A percentile compares a stretch with the other conserved stretches of the same genome.
These are phyloP conservation scores for Emys orbicularis DNA, from an alignment of 2,797 vertebrate species.

Conservation along the genomic window DNA sequence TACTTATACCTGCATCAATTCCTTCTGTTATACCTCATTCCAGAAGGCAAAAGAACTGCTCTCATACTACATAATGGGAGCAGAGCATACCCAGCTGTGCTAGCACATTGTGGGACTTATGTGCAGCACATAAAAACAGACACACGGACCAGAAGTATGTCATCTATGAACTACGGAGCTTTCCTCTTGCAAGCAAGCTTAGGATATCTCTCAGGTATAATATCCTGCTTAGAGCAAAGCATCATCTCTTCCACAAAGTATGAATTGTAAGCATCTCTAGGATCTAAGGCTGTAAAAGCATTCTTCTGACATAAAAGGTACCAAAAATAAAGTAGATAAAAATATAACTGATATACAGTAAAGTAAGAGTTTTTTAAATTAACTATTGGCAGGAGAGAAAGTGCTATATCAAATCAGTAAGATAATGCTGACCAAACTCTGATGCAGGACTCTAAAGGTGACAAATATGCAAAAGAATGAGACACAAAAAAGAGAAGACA, in stretches of 20 bases:
- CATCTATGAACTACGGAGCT: neutral
- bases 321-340: neutral
- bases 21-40: neutral
- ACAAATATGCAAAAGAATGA: neutral
- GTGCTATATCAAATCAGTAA: neutral
- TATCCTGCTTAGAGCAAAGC: accelerated
- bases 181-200: neutral
- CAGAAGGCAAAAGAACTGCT: neutral
- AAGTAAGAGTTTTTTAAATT: neutral
- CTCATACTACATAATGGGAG: neutral
- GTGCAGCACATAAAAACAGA: neutral
- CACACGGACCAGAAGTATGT: neutral
- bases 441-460: neutral
- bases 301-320: neutral
- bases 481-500: neutral
- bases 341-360: neutral
- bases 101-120: neutral
- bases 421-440: neutral
- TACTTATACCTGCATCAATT: neutral
- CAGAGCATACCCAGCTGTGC: neutral
- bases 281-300: neutral
- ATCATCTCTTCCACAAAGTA: neutral
- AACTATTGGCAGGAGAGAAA: neutral
- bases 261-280: neutral
- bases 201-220: neutral